Evolutionary conservation across 2,113 vertebrate species (phyloP).

Genomic region (Neofelis nebulosa): DNA sequence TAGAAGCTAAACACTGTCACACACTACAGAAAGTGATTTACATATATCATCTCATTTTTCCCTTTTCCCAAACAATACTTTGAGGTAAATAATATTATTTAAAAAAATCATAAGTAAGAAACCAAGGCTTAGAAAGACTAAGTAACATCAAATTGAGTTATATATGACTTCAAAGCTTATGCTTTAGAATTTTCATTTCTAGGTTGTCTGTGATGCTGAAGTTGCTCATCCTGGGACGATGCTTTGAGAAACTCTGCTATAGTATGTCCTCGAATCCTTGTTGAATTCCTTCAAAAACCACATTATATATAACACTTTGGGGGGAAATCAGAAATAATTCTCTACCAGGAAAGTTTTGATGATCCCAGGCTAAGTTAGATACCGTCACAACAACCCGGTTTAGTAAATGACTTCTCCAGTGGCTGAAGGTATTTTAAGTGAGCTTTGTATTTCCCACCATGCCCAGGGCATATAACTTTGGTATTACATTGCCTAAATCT

Average conservation of each 20-base stretch:
- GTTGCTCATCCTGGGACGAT: not conserved
- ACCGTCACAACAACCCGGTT: not conserved
- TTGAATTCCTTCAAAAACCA: not conserved
- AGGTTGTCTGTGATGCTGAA: not conserved
- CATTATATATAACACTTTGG: not conserved
- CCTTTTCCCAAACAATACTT: not conserved
- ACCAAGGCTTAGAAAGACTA: not conserved
- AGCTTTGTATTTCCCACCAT: slow-evolving; percentile 19
- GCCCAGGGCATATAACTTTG: not conserved
- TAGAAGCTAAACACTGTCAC: not conserved
- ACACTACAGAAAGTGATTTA: not conserved
- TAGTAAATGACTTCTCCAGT: not conserved
- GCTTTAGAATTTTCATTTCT: slow-evolving; percentile 27
- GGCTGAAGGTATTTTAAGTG: slow-evolving; percentile 1
- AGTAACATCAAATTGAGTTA: not conserved
- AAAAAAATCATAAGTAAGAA: not conserved
- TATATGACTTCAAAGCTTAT: not conserved
- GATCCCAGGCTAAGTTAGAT: not conserved
- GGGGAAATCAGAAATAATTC: not conserved
- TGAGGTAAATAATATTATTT: not conserved
- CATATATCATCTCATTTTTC: not conserved
- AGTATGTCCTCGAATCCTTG: not conserved
- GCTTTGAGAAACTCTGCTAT: not conserved
- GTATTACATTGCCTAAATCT: not conserved
- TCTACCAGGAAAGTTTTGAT: not conserved